phyloP scores from a whole-genome alignment of 2,888 invertebrate genomes.

The Seira ritae region DNA sequence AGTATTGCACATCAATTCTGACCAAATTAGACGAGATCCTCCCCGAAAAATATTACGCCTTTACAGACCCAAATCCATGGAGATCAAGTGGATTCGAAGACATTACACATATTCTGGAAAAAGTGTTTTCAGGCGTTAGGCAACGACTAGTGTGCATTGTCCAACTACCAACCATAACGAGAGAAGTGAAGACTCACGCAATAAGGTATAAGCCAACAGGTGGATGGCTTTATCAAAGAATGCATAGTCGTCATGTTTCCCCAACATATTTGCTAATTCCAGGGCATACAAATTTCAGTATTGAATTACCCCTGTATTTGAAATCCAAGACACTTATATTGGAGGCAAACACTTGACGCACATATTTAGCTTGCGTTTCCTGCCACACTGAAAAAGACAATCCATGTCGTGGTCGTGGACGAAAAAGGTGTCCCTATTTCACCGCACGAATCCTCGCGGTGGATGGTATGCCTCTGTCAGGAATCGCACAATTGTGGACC shows the following conservation, averaged over 20 bases:
- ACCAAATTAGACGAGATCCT: too few species aligned
- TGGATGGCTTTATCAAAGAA: not conserved
- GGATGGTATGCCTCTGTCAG: too few species aligned
- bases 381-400: too few species aligned
- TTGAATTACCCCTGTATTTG: not conserved
- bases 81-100: not conserved
- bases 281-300: not conserved
- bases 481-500: too few species aligned
- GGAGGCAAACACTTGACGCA: not conserved
- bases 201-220: not conserved
- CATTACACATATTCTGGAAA: not conserved
- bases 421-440: too few species aligned
- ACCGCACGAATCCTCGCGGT: too few species aligned
- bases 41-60: too few species aligned
- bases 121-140: not conserved
- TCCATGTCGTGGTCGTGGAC: too few species aligned
- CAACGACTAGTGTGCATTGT: not conserved
- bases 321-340: not conserved
- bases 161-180: not conserved
- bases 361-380: not conserved
- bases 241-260: not conserved
- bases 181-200: not conserved
- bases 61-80: not conserved
- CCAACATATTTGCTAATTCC: not conserved
- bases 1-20: too few species aligned